Base-by-base conservation (phyloP, 2,113 vertebrate genomes). In the Pycnonotus jocosus region DNA sequence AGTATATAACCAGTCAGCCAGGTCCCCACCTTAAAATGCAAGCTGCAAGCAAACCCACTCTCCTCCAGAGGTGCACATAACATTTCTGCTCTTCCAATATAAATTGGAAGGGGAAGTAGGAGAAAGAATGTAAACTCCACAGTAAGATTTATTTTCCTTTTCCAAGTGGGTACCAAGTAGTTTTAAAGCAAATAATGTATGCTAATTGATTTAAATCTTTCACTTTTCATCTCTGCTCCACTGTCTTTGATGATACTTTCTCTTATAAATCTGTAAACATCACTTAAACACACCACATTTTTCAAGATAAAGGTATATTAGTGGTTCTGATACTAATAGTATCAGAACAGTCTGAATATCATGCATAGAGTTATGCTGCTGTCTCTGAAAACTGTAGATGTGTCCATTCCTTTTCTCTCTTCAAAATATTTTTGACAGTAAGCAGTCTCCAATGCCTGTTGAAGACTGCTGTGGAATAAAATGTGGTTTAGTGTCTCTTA, bases 131-230 rank as follows among this genome's bases (percentile, higher is more conserved):
- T 90, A 71, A 86, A 62, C 62, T 69, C 12, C 6, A 42, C 27
- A 61, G 53, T 72, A 54, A 85, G 74, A 69, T 90, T 91, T 77
- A 58, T 93, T 94, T 94, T 91, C 62, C 73, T 82, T 7, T 72
- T 76, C 57, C 61, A 65, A 57, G 45, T 61, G 61, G 15, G 44
- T 79, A 79, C 27, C 19, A 71, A 61, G 31, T 74, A 76, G 86
- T 92, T 93, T 79, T 85, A 95, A 95, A 87, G 83, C 56, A 89
- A 92, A 79, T 84, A 84, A 45, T 65, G 8, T 70, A 82, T 54
- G 50, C 50, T 94, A 90, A 89, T 94, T 53, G 51, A 86, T 90
- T 80, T 87, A 54, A 50, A 54, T 79, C 3, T 77, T 94, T 44
- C 44, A 45, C 48, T 81, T 89, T 86, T 83, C 56, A 47, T 83